These are phyloP conservation scores for Sminthurinus aureus DNA, from an alignment of 2,888 invertebrate genomes.

Conservation along the genomic window DNA sequence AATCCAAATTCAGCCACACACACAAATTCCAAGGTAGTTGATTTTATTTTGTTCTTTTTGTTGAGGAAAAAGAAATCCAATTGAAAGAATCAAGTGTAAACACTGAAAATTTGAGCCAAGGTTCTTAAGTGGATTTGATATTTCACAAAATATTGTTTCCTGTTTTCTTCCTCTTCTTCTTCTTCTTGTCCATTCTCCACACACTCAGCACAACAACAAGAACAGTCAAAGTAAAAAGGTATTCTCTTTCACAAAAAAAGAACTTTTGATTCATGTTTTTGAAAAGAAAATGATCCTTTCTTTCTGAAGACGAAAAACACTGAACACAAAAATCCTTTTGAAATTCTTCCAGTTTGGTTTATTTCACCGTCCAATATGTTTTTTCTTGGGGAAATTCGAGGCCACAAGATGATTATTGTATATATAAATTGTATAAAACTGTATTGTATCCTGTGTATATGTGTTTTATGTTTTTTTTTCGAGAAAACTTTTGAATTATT, in stretches of 20 bases:
- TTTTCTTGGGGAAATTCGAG: background rate
- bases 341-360: background rate
- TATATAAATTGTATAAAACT: background rate
- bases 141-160: background rate
- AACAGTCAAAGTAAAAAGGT: background rate
- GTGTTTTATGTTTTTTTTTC: conserved; percentile 5
- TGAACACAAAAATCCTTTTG: background rate
- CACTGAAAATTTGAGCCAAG: background rate
- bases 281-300: background rate
- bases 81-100: background rate
- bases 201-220: background rate
- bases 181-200: conserved; percentile 11
- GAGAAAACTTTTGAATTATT: background rate
- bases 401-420: background rate
- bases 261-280: background rate
- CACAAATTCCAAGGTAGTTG: no score
- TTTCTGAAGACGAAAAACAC: background rate
- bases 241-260: background rate
- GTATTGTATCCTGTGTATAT: background rate
- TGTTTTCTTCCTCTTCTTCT: background rate
- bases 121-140: background rate
- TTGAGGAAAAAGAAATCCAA: background rate
- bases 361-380: background rate
- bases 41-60: background rate
- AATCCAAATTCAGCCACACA: background rate